phyloP scores from a whole-genome alignment of 2,797 vertebrate genomes.

The Paedocypris micromegethes region DNA sequence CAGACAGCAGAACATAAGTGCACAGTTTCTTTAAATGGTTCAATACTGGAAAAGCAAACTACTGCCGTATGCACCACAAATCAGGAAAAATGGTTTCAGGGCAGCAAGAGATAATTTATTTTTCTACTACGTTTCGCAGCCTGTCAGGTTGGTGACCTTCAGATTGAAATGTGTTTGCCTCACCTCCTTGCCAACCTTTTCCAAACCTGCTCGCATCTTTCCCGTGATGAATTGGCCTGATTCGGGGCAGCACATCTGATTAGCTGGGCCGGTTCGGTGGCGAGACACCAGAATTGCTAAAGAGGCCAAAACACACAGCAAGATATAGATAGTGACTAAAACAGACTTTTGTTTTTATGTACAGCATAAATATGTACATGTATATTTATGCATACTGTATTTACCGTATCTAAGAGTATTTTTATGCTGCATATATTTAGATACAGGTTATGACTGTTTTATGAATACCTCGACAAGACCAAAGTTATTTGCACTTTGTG shows the following conservation, averaged over 20 bases:
- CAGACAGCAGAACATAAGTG: too few relatives aligned
- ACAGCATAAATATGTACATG: too few relatives aligned
- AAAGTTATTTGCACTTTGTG: neutral
- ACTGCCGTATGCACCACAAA: too few relatives aligned
- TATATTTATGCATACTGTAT: too few relatives aligned
- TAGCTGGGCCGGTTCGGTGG: conserved; percentile 46
- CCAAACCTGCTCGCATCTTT: conserved; percentile 48
- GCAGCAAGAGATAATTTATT: conserved; percentile 52
- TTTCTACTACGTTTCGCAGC: conserved; percentile 53
- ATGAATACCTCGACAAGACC: too few relatives aligned
- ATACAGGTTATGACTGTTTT: too few relatives aligned
- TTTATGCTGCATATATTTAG: too few relatives aligned
- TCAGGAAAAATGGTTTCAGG: neutral
- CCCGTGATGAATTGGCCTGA: conserved; percentile 61
- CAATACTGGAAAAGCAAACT: too few relatives aligned
- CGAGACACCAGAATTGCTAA: conserved; percentile 30
- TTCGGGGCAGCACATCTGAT: conserved; percentile 45
- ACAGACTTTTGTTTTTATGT: too few relatives aligned
- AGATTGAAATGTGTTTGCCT: conserved; percentile 53
- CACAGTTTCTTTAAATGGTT: too few relatives aligned
- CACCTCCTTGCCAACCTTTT: conserved; percentile 46
- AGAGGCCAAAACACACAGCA: conserved; percentile 45
- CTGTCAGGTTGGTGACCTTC: conserved; percentile 55
- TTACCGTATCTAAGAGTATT: too few relatives aligned
- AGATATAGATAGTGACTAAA: conserved; percentile 29